Evolutionary conservation across 2,888 invertebrate genomes (phyloP).

Genomic region (Cantharis lateralis): DNA sequence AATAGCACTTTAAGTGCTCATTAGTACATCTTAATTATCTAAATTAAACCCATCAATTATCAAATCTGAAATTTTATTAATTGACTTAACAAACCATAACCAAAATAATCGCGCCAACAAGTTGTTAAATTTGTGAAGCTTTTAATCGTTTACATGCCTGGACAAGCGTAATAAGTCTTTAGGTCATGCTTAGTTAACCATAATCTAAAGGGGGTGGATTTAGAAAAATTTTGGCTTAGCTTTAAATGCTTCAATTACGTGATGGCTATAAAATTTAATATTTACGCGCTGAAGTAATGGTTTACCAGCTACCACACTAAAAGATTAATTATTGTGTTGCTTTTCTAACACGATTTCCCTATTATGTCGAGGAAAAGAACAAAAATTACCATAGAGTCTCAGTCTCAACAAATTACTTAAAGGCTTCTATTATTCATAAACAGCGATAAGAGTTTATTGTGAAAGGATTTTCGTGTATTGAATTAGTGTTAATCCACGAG

Average conservation of each 20-base stretch:
- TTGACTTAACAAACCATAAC: conserved; percentile 35
- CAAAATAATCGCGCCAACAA: conserved; percentile 32
- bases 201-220: conserved; percentile 24
- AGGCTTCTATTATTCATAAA: neutral
- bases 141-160: conserved; percentile 36
- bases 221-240: neutral
- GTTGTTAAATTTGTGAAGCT: conserved; percentile 33
- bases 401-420: neutral
- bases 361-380: neutral
- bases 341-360: neutral
- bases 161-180: conserved; percentile 34
- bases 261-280: neutral
- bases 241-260: neutral
- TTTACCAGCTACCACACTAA: neutral
- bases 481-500: conserved; percentile 7
- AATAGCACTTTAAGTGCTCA: neutral
- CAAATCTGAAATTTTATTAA: conserved; percentile 23
- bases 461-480: conserved; percentile 21
- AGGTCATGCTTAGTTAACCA: conserved; percentile 41
- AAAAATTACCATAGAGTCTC: neutral
- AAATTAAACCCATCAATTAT: conserved; percentile 25
- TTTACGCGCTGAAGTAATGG: neutral
- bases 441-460: neutral
- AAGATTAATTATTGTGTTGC: neutral
- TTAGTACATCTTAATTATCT: neutral